Base-by-base conservation (phyloP, 2,113 vertebrate genomes). In the Halichoerus grypus region DNA sequence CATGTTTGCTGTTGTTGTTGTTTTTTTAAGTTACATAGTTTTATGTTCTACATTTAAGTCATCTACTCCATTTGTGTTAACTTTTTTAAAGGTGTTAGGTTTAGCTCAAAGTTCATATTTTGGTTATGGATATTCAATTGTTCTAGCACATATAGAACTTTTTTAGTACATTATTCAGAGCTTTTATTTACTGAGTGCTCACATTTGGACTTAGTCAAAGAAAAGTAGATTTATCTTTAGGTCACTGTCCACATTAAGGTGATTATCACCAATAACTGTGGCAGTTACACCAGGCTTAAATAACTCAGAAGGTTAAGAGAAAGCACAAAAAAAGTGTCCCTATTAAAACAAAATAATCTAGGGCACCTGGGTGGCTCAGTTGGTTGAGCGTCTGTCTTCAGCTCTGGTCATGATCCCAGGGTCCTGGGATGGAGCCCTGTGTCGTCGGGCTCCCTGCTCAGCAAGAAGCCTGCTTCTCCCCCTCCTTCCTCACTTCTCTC, bases 91-190 rank as follows among this genome's bases (percentile, higher is more conserved):
- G 18, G 13, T 93, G 2, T 63, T 76, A 86, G 42, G 46, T 67
- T 94, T 94, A 88, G 21, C 55, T 91, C 28, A 61, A 84, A 28
- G 55, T 88, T 91, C 46, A 74, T 59, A 53, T 88, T 89, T 71
- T 69, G 36, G 11, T 46, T 71, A 22, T 49, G 0, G 14, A 81
- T 81, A 4, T 49, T 14, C 11, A 86, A 42, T 31, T 90, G n/a
- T 22, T 93, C 8, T 57, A 96, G 26, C 11, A 91, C 12, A 42
- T 26, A 81, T 3, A 28, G 49, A 85, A 89, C 13, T 63, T 88
- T 83, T 83, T 86, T 13, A 82, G 71, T 18, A 82, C 5, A 77
- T 63, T 80, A 82, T 51, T 82, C 4, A 59, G 7, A 61, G 22
- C 4, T 86, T 88, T 67, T 21, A 79, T 24, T 88, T 71, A 87